A percentile compares a stretch with the other conserved stretches of the same genome.
These are phyloP conservation scores for Caenorhabditis sp. DNA, from an alignment of 2,888 invertebrate genomes.

Conservation along the genomic window DNA sequence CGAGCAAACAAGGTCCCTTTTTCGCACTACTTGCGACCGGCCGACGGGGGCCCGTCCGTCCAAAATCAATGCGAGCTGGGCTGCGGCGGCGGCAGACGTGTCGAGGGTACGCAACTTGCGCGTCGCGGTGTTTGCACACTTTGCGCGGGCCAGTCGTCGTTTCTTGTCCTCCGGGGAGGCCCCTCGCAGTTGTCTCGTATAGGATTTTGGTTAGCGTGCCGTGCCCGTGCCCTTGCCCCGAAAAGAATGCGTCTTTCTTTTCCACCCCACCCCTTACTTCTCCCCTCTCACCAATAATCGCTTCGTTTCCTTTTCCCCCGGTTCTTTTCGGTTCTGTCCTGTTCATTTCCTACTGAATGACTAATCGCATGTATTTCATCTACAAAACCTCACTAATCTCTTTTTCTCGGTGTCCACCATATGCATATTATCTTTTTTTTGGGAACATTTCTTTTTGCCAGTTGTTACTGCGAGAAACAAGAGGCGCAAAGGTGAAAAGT, in stretches of 20 bases:
- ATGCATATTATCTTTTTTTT: slow-evolving; percentile 5
- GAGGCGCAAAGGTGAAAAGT: slow-evolving; percentile 1
- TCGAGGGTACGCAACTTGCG: slow-evolving; percentile 33
- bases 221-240: slow-evolving; percentile 62
- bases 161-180: slow-evolving; percentile 32
- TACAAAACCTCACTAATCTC: slow-evolving; percentile 8
- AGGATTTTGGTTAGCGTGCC: slow-evolving; percentile 63
- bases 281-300: slow-evolving; percentile 49
- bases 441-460: not conserved
- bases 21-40: slow-evolving; percentile 18
- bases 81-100: slow-evolving; percentile 1
- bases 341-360: no score
- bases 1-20: slow-evolving; percentile 55
- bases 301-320: slow-evolving; percentile 14
- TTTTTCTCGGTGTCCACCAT: slow-evolving; percentile 9
- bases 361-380: slow-evolving; percentile 1
- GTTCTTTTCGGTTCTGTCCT: no score
- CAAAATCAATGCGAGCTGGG: slow-evolving; percentile 43
- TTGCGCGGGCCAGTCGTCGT: slow-evolving; percentile 3
- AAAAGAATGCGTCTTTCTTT: slow-evolving; percentile 61
- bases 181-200: slow-evolving; percentile 43
- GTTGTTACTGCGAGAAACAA: no score
- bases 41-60: slow-evolving; percentile 1
- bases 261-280: slow-evolving; percentile 48
- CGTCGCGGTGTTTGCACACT: slow-evolving; percentile 45